Percentiles rank a stretch among this genome's conserved stretches.
These are phyloP conservation scores for Cryptotis parvus DNA, from an alignment of 2,113 vertebrate species.

Conservation along the genomic window DNA sequence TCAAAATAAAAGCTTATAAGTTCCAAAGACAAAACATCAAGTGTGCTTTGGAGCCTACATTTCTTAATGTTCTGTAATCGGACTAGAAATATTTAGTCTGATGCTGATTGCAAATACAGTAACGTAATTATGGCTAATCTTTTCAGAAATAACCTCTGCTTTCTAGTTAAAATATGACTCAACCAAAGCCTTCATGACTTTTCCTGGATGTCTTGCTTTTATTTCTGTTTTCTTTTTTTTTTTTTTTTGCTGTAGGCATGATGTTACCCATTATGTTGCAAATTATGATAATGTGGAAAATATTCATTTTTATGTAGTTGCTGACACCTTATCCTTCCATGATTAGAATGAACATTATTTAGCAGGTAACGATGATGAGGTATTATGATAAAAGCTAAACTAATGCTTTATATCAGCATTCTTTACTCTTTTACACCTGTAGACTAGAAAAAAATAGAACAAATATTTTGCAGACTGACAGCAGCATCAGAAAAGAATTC, in stretches of 20 bases:
- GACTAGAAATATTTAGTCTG: not conserved
- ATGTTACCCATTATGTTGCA: slow-evolving; percentile 82
- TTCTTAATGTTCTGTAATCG: not conserved
- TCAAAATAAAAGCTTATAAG: not conserved
- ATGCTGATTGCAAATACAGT: not conserved
- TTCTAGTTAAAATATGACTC: slow-evolving; percentile 55
- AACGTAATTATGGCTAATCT: not conserved
- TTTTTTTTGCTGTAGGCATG: slow-evolving; percentile 60
- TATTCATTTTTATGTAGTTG: slow-evolving; percentile 82
- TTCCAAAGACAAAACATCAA: slow-evolving; percentile 8
- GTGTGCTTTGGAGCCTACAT: not conserved
- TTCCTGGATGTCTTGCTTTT: slow-evolving; percentile 77
- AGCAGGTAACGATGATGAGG: slow-evolving; percentile 81
- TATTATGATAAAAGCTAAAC: slow-evolving; percentile 81
- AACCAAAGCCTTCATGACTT: slow-evolving; percentile 73
- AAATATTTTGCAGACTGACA: too few species aligned
- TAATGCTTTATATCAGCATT: slow-evolving; percentile 23
- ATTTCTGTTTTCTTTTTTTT: not conserved
- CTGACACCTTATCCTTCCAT: slow-evolving; percentile 82
- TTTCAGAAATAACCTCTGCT: slow-evolving; percentile 44
- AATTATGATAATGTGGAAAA: slow-evolving; percentile 71
- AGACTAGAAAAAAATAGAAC: too few species aligned
- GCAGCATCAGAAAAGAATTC: too few species aligned
- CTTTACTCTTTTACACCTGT: too few species aligned
- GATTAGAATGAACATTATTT: slow-evolving; percentile 74